A percentile compares a stretch with the other conserved stretches of the same genome.
These are phyloP conservation scores for Neoniphon sammara DNA, from an alignment of 2,797 vertebrate genomes.

Conservation along the genomic window DNA sequence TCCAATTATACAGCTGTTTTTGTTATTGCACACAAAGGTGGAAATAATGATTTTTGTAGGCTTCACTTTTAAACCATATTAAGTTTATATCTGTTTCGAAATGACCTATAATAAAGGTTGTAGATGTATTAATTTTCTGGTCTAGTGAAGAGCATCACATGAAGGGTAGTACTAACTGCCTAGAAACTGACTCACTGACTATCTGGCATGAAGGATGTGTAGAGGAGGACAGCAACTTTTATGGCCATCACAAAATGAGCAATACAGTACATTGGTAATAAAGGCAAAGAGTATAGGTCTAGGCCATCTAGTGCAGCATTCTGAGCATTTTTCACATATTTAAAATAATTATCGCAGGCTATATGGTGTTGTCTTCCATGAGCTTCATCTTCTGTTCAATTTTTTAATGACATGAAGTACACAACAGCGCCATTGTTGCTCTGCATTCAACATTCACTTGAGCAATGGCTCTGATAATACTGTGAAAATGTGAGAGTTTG, in stretches of 20 bases:
- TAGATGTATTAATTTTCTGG: slow-evolving; percentile 31
- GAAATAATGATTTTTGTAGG: slow-evolving; percentile 36
- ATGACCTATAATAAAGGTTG: slow-evolving; percentile 28
- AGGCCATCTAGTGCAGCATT: background rate
- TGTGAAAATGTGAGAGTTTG: background rate
- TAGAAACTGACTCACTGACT: slow-evolving; percentile 37
- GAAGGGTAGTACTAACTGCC: slow-evolving; percentile 33
- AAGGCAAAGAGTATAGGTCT: background rate
- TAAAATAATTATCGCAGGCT: background rate
- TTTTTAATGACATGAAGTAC: too few relatives aligned
- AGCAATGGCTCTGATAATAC: background rate
- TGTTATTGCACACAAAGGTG: slow-evolving; percentile 27
- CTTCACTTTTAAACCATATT: slow-evolving; percentile 34
- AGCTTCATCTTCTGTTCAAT: too few relatives aligned
- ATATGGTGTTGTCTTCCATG: too few relatives aligned
- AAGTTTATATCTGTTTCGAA: slow-evolving; percentile 21
- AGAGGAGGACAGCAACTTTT: slow-evolving; percentile 18
- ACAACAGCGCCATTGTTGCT: too few relatives aligned
- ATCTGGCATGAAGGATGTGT: background rate
- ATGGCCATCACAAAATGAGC: slow-evolving; percentile 17
- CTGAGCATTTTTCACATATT: background rate
- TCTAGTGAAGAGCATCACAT: slow-evolving; percentile 11
- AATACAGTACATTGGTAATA: background rate
- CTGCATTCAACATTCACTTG: background rate
- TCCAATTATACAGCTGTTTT: slow-evolving; percentile 29